A percentile compares a stretch with the other conserved stretches of the same genome.
Conservation (phyloP, 2,797 vertebrate species). For the Catharus ustulatus region DNA sequence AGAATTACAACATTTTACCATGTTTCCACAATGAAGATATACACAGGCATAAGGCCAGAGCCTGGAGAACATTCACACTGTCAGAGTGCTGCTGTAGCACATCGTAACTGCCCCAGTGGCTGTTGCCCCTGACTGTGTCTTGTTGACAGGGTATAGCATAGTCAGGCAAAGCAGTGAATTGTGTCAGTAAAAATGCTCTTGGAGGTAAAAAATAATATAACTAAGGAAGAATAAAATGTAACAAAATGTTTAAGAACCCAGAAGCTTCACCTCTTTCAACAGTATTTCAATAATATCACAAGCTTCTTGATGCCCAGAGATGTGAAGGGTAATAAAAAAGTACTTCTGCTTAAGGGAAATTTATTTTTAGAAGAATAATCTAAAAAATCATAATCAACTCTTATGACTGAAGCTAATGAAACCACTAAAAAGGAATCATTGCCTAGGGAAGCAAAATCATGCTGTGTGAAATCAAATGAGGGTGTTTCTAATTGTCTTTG, state of each 20-base stretch:
- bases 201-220: not conserved
- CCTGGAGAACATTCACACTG: not conserved
- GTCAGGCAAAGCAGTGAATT: not conserved
- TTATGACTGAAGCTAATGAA: not conserved
- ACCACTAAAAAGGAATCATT: not conserved
- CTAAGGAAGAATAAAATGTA: not conserved
- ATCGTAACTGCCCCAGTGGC: accelerated
- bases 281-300: too few species aligned
- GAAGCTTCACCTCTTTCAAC: too few species aligned
- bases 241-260: not conserved
- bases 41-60: not conserved
- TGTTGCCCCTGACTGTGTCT: not conserved
- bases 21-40: not conserved
- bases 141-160: not conserved
- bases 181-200: not conserved
- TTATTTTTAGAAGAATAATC: not conserved
- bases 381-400: not conserved
- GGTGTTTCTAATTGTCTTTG: not conserved
- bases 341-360: not conserved
- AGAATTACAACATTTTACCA: not conserved
- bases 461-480: not conserved
- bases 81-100: not conserved
- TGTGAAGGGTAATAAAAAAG: not conserved
- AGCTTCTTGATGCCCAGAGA: not conserved
- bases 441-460: not conserved